Percentiles rank a stretch among this genome's conserved stretches.
phyloP scores from a whole-genome alignment of 2,888 invertebrate genomes.

The Acheta domesticus region DNA sequence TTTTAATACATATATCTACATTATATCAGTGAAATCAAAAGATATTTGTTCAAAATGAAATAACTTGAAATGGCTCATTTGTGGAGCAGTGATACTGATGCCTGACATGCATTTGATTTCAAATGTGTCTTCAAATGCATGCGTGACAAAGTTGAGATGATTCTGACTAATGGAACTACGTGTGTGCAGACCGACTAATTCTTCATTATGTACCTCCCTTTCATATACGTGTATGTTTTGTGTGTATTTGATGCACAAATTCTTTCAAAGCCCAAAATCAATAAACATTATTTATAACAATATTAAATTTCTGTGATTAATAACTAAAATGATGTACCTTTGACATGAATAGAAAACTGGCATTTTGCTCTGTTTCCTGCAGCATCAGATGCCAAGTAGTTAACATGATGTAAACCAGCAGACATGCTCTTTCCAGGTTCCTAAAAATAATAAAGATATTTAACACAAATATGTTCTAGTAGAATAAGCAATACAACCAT shows the following conservation, averaged over 20 bases:
- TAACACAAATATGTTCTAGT: neutral
- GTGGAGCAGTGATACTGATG: no score
- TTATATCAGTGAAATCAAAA: no score
- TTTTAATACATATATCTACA: no score
- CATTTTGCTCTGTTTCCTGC: conserved; percentile 62
- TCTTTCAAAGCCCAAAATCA: neutral
- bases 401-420: conserved; percentile 59
- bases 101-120: no score
- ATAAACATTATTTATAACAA: neutral
- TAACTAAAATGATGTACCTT: conserved; percentile 48
- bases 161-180: no score
- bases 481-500: no score
- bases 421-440: conserved; percentile 60
- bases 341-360: conserved; percentile 60
- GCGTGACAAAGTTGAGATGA: no score
- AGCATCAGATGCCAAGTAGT: conserved; percentile 62
- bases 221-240: no score
- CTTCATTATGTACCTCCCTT: neutral
- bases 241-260: no score
- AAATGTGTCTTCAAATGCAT: no score
- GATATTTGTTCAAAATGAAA: no score
- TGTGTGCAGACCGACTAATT: neutral
- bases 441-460: conserved; percentile 44
- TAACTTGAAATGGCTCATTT: no score
- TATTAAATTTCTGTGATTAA: neutral